A percentile compares a stretch with the other conserved stretches of the same genome.
These are phyloP conservation scores for Leptodactylus fallax DNA, from an alignment of 2,797 vertebrate species.

Conservation along the genomic window DNA sequence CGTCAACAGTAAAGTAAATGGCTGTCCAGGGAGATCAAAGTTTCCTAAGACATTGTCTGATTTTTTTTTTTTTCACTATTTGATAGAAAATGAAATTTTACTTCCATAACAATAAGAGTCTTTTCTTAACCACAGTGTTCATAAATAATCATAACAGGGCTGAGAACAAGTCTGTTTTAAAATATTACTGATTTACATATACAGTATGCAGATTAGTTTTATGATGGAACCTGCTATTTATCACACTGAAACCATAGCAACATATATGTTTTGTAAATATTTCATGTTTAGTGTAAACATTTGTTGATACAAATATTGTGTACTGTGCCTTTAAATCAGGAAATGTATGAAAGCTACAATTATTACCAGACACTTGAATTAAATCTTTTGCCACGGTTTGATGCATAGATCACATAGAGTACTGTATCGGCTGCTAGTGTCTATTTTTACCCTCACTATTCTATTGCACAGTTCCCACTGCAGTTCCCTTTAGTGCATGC, in stretches of 20 bases:
- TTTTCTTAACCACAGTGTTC: neutral
- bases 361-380: neutral
- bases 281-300: neutral
- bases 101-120: neutral
- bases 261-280: neutral
- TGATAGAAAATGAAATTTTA: neutral
- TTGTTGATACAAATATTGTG: too few species aligned
- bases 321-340: neutral
- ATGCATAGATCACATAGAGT: neutral
- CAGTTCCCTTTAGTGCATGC: conserved; percentile 26
- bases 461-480: conserved; percentile 22
- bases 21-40: neutral
- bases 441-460: conserved; percentile 48
- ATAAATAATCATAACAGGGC: neutral
- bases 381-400: neutral
- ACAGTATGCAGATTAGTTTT: neutral
- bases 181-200: neutral
- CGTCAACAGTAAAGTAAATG: neutral
- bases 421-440: neutral
- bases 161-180: neutral
- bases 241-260: neutral
- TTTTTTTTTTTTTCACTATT: neutral
- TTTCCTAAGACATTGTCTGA: too few species aligned
- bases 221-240: neutral
- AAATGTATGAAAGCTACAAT: neutral